These are phyloP conservation scores for Dinomys branickii DNA, from an alignment of 2,113 vertebrate genomes.

Conservation along the genomic window DNA sequence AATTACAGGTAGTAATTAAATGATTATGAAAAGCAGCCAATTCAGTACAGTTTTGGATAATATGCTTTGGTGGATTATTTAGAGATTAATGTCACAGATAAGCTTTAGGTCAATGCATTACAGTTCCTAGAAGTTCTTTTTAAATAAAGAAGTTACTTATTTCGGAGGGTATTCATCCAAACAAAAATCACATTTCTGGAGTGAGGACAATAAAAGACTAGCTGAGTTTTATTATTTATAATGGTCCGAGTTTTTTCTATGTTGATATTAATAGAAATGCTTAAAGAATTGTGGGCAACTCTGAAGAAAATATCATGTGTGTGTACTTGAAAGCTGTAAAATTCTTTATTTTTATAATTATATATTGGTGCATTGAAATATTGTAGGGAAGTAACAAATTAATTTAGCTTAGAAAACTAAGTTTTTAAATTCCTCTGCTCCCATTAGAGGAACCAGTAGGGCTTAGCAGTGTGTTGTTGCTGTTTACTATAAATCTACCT, in stretches of 20 bases:
- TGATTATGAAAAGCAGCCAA: not conserved
- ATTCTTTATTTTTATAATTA: conserved; percentile 18
- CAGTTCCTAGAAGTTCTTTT: not conserved
- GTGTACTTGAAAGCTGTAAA: not conserved
- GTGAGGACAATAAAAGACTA: not conserved
- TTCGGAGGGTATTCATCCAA: not conserved
- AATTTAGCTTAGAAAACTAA: conserved; percentile 28
- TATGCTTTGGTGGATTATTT: not conserved
- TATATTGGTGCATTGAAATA: not conserved
- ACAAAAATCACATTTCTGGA: not conserved
- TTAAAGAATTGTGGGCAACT: not conserved
- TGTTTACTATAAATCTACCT: not conserved
- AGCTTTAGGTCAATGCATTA: not conserved
- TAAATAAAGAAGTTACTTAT: not conserved
- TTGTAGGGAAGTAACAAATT: not conserved
- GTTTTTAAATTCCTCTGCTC: conserved; percentile 21
- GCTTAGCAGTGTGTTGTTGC: not conserved
- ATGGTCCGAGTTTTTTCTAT: not conserved
- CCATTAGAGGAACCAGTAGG: not conserved
- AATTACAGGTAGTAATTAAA: not conserved
- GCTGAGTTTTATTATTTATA: not conserved
- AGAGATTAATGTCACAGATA: not conserved
- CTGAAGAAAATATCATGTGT: not conserved
- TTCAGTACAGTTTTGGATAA: not conserved
- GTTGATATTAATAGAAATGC: not conserved